Evolutionary conservation across 2,113 vertebrate genomes (phyloP), one percentile per base, ranked within the genome.

Genomic region (Ameiurus melas): DNA sequence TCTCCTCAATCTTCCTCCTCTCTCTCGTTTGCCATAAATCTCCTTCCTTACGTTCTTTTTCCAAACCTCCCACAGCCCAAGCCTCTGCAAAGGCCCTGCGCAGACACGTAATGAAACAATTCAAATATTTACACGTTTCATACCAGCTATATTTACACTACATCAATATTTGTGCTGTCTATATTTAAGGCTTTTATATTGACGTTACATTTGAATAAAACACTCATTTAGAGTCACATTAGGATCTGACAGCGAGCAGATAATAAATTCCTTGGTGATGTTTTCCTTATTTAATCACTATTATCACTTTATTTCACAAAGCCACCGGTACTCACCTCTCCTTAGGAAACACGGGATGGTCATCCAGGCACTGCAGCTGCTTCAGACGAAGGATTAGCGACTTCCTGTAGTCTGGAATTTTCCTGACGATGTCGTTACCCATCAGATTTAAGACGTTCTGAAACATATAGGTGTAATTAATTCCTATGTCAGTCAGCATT

Each of bases 31-130:
- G 96, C 98, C 98, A 99, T 64, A 92, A 92, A 89, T 94, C 92
- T 85, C 95, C 95, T 92, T 98, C 97, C 85, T 90, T 93, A n/a
- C 92, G 94, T 92, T 99, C 98, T 0, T 93, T 96, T 5, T 96
- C 95, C 4, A 92, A 87, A 1, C 98, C 98, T 4, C 97, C 97
- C 71, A n/a, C 78, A 3, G 95, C 95, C 98, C 98, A 99, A 0
- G 97, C 98, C 94, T 99, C 97, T 14, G 98, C 97, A 93, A 97
- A 99, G 0, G 98, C 98, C 93, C 98, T 97, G 91, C n/a, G 1
- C 17, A 57, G 0, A 83, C 14, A 60, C 20, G 2, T 47, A 8
- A 47, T 6, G 43, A 47, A 47, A 47, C 30, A 14, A 3, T 60
- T 62, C 27, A 55, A 30, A n/a, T 2, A 8, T 57, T 57, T 57